Percentiles rank a stretch among this genome's conserved stretches.
Conservation (phyloP, 2,888 invertebrate species). For the Steinernema hermaphroditum region DNA sequence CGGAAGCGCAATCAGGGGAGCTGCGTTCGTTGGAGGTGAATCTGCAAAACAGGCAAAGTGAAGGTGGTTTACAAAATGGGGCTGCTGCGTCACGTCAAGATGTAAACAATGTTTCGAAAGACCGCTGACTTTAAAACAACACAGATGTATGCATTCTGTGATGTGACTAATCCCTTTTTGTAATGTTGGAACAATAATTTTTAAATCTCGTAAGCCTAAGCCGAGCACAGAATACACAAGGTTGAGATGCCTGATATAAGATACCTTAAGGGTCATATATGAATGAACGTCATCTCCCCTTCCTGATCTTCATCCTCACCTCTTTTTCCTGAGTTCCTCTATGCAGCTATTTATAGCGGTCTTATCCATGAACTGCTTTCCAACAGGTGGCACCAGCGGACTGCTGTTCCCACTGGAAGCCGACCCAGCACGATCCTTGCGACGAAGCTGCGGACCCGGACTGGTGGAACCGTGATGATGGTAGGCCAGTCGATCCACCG, state of each 20-base stretch:
- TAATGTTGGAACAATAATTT: no score
- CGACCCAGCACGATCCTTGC: neutral
- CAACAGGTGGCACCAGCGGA: conserved; percentile 33
- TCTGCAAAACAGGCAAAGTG: conserved; percentile 13
- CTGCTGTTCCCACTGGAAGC: neutral
- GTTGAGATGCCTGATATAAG: no score
- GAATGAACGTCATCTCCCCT: no score
- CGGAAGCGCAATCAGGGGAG: neutral
- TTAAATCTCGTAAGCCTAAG: no score
- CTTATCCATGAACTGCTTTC: conserved; percentile 45
- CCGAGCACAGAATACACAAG: no score
- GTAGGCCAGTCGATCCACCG: conserved; percentile 42
- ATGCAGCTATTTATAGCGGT: conserved; percentile 55
- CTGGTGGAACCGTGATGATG: conserved; percentile 45
- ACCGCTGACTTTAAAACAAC: no score
- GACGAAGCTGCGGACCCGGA: conserved; percentile 41
- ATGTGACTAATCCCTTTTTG: no score
- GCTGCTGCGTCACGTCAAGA: no score
- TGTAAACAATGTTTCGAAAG: no score
- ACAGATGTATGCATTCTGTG: no score
- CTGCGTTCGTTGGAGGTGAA: neutral
- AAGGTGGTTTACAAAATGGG: no score
- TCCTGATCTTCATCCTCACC: conserved; percentile 41
- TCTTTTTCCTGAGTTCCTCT: conserved; percentile 58
- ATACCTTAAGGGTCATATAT: no score